Evolutionary conservation across 2,888 invertebrate genomes (phyloP), one percentile per base, ranked within the genome.

Genomic region (Diadromus collaris): DNA sequence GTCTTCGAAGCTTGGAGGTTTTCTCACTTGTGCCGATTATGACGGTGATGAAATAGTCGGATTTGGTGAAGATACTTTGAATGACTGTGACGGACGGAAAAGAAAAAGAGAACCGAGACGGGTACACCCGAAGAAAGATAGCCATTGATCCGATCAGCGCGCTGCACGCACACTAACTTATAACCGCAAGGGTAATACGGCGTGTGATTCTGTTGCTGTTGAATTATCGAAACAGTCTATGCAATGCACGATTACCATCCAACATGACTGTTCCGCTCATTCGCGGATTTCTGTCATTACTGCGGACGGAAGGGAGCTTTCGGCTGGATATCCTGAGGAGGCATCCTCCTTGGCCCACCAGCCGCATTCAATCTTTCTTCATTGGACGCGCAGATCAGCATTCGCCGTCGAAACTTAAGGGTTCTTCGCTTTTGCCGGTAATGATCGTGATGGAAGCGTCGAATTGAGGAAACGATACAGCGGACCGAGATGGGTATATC

Each of bases 151-250:
- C 21, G 70, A 70, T 48, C 34, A 46, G 48, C 46, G 48, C 32
- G 70, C 70, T 48, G 60, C 46, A 58, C 19, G 70, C 6, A 27
- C 60, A 60, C 60, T 68, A 44, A 56, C 46, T 60, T 63, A 79
- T 68, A 75, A 68, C 58, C 63, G 34, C 44, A 61, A 54, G 54
- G 34, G 61, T 24, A 87, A 87, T 86, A 85, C 84, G 84, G 84
- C 83, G 78, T 86, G 85, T 86, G 86, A 87, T 88, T 87, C 84
- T 84, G 82, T 84, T 67, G 77, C 70, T 69, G 61, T 69, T 70
- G 67, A 81, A 83, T 81, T 76, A 80, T 81, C 68, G 70, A 76
- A 54, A 74, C 68, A 51, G 69, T 60, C 63, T 76, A 71, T 44
- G 65, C 10, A 61, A 61, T 13, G 44, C 51, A 64, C 63, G 73